Percentiles rank a stretch among this genome's conserved stretches.
Conservation (phyloP, 2,888 invertebrate species). For the Rhagonycha fulva region DNA sequence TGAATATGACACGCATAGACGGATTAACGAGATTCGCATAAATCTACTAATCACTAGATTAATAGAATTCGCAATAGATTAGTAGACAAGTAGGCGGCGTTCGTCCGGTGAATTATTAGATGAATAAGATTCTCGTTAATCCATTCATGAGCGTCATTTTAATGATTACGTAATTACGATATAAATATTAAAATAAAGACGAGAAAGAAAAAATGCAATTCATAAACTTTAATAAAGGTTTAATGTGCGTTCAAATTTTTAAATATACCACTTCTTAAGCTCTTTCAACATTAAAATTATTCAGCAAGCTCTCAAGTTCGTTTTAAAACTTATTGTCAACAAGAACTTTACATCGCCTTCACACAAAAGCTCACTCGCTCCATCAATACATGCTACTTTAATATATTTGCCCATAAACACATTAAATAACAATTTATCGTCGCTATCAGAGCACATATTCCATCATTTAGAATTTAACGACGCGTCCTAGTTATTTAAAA, state of each 20-base stretch:
- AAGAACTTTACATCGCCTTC: not conserved
- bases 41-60: too few species aligned
- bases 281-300: not conserved
- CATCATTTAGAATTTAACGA: not conserved
- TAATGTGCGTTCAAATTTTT: not conserved
- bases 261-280: not conserved
- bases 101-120: too few species aligned
- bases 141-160: too few species aligned
- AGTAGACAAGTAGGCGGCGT: too few species aligned
- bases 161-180: too few species aligned
- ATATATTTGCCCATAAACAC: not conserved
- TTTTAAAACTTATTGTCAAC: not conserved
- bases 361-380: not conserved
- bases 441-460: not conserved
- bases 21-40: too few species aligned
- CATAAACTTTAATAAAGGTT: not conserved
- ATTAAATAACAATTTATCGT: not conserved
- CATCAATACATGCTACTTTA: not conserved
- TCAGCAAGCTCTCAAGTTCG: not conserved
- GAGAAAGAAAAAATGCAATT: not conserved
- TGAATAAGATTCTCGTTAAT: too few species aligned
- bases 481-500: not conserved
- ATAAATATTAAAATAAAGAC: too few species aligned
- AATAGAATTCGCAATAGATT: too few species aligned
- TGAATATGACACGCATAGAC: too few species aligned